phyloP scores from a whole-genome alignment of 2,797 vertebrate species.

The Chromobotia macracanthus region DNA sequence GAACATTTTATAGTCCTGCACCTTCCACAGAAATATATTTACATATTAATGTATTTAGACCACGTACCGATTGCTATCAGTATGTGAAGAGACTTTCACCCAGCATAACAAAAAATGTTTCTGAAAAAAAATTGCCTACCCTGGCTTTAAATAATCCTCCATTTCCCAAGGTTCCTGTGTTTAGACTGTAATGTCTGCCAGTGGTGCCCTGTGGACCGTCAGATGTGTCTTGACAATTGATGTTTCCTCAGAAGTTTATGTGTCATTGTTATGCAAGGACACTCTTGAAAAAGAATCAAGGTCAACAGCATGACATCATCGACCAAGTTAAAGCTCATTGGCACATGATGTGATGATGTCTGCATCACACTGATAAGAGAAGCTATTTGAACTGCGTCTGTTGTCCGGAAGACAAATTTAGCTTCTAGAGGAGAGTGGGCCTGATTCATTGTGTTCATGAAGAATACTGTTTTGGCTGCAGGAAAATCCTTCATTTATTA shows the following conservation, averaged over 20 bases:
- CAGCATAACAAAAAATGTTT: too few species aligned
- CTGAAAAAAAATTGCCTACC: too few species aligned
- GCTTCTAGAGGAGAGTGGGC: background rate
- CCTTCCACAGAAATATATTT: too few species aligned
- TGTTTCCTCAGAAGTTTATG: constrained; percentile 44
- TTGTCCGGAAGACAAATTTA: background rate
- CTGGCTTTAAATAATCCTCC: too few species aligned
- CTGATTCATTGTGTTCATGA: background rate
- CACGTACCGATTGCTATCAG: too few species aligned
- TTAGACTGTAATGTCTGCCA: too few species aligned
- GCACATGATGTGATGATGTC: constrained; percentile 43
- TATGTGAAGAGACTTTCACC: too few species aligned
- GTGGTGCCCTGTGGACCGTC: too few species aligned
- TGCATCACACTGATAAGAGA: constrained; percentile 55
- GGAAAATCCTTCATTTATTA: too few species aligned
- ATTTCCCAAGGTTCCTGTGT: too few species aligned
- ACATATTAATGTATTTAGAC: too few species aligned
- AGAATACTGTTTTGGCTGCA: background rate
- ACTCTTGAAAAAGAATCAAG: constrained; percentile 60
- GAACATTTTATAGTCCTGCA: too few species aligned
- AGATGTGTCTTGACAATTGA: constrained; percentile 50
- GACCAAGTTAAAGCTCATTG: constrained; percentile 51
- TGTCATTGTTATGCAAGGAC: constrained; percentile 50
- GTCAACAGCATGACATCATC: constrained; percentile 62
- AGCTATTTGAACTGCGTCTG: constrained; percentile 39